phyloP scores from a whole-genome alignment of 2,888 invertebrate genomes.

The Andrena trimmerana region DNA sequence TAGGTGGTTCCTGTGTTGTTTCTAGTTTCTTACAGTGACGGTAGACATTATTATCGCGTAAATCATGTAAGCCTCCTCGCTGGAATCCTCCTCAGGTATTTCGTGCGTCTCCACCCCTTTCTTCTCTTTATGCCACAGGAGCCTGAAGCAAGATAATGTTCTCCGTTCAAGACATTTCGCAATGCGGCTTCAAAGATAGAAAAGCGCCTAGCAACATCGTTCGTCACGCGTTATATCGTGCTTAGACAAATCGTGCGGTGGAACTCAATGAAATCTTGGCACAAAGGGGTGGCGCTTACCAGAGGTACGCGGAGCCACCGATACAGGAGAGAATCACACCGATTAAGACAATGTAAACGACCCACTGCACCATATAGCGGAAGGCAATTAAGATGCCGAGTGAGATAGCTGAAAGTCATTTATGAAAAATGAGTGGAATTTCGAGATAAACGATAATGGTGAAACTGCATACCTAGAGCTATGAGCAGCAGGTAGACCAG shows the following conservation, averaged over 20 bases:
- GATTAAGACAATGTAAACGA: conserved; percentile 88
- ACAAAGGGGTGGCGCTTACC: conserved; percentile 84
- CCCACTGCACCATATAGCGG: conserved; percentile 87
- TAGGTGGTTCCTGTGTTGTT: not conserved
- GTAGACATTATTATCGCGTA: conserved; percentile 88
- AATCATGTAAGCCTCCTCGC: conserved; percentile 85
- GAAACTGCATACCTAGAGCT: conserved; percentile 86
- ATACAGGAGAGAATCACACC: conserved; percentile 86
- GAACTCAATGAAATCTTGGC: not conserved
- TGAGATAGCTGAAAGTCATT: conserved; percentile 86
- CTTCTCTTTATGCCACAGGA: conserved; percentile 84
- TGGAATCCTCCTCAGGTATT: conserved; percentile 77
- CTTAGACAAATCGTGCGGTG: conserved; percentile 8
- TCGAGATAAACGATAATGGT: not conserved
- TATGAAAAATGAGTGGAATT: conserved; percentile 21
- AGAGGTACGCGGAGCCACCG: conserved; percentile 87
- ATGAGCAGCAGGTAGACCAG: conserved; percentile 87
- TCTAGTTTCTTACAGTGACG: conserved; percentile 84
- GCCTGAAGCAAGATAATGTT: conserved; percentile 78
- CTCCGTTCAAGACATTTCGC: not conserved
- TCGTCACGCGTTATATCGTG: not conserved
- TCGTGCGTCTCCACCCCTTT: conserved; percentile 71
- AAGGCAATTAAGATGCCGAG: conserved; percentile 86
- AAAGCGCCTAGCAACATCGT: not conserved
- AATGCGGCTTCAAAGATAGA: not conserved